Evolutionary conservation across 1,140 invertebrate species (phyloP), one percentile per base, ranked within the genome.

Genomic region (Lepidurus apus): DNA sequence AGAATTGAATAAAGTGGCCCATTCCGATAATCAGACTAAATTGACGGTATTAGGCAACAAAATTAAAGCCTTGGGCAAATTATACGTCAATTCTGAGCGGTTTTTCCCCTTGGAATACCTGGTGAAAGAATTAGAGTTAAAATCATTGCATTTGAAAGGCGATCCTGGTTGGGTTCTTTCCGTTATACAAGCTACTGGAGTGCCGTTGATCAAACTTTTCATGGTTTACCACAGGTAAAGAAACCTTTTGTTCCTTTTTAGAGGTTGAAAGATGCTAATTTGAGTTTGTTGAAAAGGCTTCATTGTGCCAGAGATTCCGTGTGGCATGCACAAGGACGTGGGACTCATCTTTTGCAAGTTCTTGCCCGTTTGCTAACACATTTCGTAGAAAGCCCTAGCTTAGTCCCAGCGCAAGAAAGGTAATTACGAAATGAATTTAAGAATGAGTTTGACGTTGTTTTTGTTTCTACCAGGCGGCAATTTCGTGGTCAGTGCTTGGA

Each of bases 41-140:
- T 43, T 80, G 42, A 77, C 79, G 9, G 65, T 76, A 10, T 42
- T 80, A 34, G 76, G 76, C 43, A 74, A 45, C 34, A 75, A 45
- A 13, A 43, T 80, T 44, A 77, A 77, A 42, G 43, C 34, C 11
- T 43, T 78, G 9, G 79, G 53, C 1, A 42, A 74, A 10, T 44
- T 42, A 42, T 80, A 80, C 43, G 79, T 77, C 9, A 43, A 76
- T 17, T 78, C 79, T 11, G 79, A 80, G 24, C 79, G 74, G 43
- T 80, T 77, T 45, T 80, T 80, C 73, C 79, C 79, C 7, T 53
- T 80, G 73, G 79, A 79, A n/a, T 79, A 75, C 34, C 73, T 79
- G 26, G 74, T 47, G 21, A 79, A 74, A 42, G 75, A 73, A 13
- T 42, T 79, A 74, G 78, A 79, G 75, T 45, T 47, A 9, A 34